Base-by-base conservation (phyloP, 2,888 invertebrate genomes). In the Portevinia maculata region DNA sequence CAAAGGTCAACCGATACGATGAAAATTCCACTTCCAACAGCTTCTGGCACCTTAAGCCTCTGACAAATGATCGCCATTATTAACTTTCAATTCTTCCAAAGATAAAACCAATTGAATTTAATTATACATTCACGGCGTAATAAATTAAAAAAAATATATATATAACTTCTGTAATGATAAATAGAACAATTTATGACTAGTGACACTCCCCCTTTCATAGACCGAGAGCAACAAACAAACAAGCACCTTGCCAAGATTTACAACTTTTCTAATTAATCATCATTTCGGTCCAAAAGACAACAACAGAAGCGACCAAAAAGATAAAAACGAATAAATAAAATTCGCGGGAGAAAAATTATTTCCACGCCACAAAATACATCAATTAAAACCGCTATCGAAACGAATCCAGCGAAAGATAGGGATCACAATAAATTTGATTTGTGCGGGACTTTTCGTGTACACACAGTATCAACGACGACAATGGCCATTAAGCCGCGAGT, bases 381-480 rank as follows among this genome's bases (percentile, higher is more conserved):
- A 83, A 83, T 83, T 78, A 73, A 78, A 83, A 62, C 50, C 41
- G 41, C 71, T 83, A 78, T 67, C 73, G 71, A 78, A 78, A 83
- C 78, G 71, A 78, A 67, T 55, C 60, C 65, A 83, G 28, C 71
- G 76, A 83, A 67, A 83, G 83, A 83, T 83, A 71, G 55, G 83
- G 83, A 83, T 83, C 71, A 73, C 78, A 78, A 83, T 83, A 83
- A 83, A 83, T 83, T 83, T 78, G 65, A 83, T 83, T 83, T 73
- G 83, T 71, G 46, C 76, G 37, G 60, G 19, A 55, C 48, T 48
- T 21, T 48, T 48, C 52, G 44, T 48, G 64, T 59, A 71, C 64
- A 70, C 50, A 52, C 65, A 37, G 28, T 39, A 19, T 17, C 37
- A n/a, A 59, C 65, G 60, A 39, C 30, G n/a, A 24, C 70, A 34